Evolutionary conservation across 2,797 vertebrate species (phyloP).

Genomic region (Rousettus madagascariensis): DNA sequence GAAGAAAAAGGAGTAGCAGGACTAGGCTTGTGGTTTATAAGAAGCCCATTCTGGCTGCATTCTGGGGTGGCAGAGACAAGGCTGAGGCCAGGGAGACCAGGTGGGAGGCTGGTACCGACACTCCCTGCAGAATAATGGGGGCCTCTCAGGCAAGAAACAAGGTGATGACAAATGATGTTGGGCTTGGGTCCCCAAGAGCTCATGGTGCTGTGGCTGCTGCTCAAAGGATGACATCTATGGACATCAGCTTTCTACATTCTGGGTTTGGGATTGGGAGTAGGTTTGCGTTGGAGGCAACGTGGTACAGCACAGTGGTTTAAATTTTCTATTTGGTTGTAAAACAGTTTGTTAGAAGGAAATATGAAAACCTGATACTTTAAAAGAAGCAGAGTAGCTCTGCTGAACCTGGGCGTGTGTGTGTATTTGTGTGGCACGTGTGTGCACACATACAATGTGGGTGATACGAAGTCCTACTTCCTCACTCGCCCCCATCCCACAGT

Average conservation of each 20-base stretch:
- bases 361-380: not conserved
- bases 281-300: not conserved
- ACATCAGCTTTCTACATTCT: not conserved
- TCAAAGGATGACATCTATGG: not conserved
- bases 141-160: not conserved
- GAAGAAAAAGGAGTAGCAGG: not conserved
- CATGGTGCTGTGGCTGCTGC: not conserved
- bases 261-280: not conserved
- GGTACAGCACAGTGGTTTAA: not conserved
- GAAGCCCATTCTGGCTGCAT: not conserved
- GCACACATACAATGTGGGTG: fast-evolving
- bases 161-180: not conserved
- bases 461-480: not conserved
- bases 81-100: not conserved
- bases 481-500: not conserved
- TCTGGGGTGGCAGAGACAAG: not conserved
- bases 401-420: not conserved
- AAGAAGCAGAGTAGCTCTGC: not conserved
- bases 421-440: not conserved
- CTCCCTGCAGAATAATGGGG: fast-evolving
- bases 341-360: not conserved
- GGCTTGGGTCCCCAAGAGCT: not conserved
- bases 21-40: not conserved
- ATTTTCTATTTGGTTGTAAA: not conserved
- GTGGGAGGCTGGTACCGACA: fast-evolving